phyloP scores from a whole-genome alignment of 2,113 vertebrate species.

The Mandrillus leucophaeus region DNA sequence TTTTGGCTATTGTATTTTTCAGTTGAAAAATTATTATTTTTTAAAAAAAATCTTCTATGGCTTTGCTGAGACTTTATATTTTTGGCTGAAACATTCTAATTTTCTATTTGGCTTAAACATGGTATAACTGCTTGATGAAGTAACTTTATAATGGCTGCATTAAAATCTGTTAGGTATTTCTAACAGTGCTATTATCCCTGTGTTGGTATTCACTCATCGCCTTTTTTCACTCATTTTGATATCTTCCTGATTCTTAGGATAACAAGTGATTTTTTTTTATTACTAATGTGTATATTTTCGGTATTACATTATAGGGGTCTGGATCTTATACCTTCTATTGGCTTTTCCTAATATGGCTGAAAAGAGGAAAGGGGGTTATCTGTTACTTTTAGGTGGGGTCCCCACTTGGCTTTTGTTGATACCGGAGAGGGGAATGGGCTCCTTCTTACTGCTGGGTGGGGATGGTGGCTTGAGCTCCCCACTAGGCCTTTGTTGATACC shows the following conservation, averaged over 20 bases:
- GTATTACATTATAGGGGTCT: neutral
- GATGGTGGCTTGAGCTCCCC: neutral
- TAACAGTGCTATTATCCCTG: neutral
- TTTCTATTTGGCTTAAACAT: neutral
- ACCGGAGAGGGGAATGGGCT: neutral
- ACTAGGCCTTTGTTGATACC: neutral
- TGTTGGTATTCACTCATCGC: neutral
- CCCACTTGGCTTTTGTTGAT: neutral
- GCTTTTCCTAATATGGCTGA: neutral
- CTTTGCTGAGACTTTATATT: neutral
- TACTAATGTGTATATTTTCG: neutral
- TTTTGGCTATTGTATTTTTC: neutral
- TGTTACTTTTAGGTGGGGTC: neutral
- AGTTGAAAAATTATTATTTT: neutral
- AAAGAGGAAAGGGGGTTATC: neutral
- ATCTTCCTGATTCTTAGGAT: neutral
- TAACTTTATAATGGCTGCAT: neutral
- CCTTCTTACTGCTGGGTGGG: neutral
- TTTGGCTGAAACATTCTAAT: neutral
- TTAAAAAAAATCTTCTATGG: neutral
- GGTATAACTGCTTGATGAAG: neutral
- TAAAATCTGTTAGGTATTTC: neutral
- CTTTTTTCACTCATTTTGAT: neutral
- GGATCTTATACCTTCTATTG: neutral
- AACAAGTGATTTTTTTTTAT: neutral